Evolutionary conservation across 2,113 vertebrate genomes (phyloP), one percentile per base, ranked within the genome.

Genomic region (Phrynosoma platyrhinos): DNA sequence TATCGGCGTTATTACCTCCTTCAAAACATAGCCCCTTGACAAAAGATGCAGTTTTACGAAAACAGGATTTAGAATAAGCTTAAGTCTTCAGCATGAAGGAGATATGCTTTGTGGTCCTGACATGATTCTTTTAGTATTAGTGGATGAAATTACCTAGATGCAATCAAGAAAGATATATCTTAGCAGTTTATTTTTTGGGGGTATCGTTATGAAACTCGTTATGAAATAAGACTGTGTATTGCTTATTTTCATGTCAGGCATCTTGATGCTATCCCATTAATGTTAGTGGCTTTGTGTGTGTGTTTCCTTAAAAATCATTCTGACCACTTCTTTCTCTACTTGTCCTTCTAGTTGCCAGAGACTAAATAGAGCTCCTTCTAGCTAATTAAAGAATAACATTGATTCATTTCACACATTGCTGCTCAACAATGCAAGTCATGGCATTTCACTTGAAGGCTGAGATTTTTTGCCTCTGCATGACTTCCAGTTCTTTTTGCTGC

Each of bases 371-470:
- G 88, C 74, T 91, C 85, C 87, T 94, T 93, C 68, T 88, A 95
- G 78, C 84, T 93, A 95, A 21, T 94, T 93, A 92, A 88, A 75
- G 86, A 89, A n/a, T 91, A 77, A 94, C 27, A 83, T 85, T 91
- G 90, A 90, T 92, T 93, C 90, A 93, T 82, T 92, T 92, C 88
- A 76, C 90, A 90, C 86, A 74, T 82, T 86, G 72, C 90, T 90
- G 85, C 80, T 93, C 94, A 93, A 94, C 88, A 93, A 93, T 90
- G 91, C 92, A 91, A 89, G 87, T 89, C 90, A 91, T 90, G 90
- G 52, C 25, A 66, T 72, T 89, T 52, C 0, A 2, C 18, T 25
- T 30, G 87, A 83, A n/a, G 89, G 92, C 75, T 0, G 30, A 83
- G 82, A 32, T 23, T 78, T 82, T 18, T 53, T 2, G 91, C 53